A percentile compares a stretch with the other conserved stretches of the same genome.
Conservation (phyloP, 2,113 vertebrate genomes). For the Pseudonaja textilis region DNA sequence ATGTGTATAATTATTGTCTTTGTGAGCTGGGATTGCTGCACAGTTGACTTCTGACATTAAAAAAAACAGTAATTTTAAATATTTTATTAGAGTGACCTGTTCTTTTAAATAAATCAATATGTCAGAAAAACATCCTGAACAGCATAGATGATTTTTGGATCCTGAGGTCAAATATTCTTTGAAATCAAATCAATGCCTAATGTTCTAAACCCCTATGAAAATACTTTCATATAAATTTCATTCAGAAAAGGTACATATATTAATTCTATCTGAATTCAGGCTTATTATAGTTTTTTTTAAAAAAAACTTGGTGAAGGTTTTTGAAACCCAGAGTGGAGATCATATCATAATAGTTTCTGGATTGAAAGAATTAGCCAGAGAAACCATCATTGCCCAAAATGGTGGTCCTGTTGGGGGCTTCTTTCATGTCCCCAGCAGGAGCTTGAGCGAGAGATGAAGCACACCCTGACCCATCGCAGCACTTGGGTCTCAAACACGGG, state of each 20-base stretch:
- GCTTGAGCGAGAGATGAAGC: not conserved
- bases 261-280: not conserved
- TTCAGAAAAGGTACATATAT: not conserved
- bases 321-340: not conserved
- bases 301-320: not conserved
- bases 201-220: not conserved
- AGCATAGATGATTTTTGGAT: constrained; percentile 1
- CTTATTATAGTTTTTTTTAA: not conserved
- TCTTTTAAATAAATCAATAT: constrained; percentile 1
- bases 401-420: not conserved
- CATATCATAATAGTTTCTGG: not conserved
- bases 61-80: constrained; percentile 13
- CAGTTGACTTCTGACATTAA: constrained; percentile 19
- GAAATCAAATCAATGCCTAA: constrained; percentile 15
- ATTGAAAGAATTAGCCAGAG: not conserved
- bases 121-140: constrained; percentile 13
- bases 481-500: not conserved
- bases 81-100: constrained; percentile 23
- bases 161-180: constrained; percentile 11
- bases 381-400: not conserved
- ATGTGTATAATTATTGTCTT: not conserved
- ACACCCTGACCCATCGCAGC: not conserved
- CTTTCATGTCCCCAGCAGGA: not conserved
- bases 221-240: not conserved
- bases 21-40: not conserved